A percentile compares a stretch with the other conserved stretches of the same genome.
These are phyloP conservation scores for Nycteola revayana DNA, from an alignment of 2,888 invertebrate genomes.

Conservation along the genomic window DNA sequence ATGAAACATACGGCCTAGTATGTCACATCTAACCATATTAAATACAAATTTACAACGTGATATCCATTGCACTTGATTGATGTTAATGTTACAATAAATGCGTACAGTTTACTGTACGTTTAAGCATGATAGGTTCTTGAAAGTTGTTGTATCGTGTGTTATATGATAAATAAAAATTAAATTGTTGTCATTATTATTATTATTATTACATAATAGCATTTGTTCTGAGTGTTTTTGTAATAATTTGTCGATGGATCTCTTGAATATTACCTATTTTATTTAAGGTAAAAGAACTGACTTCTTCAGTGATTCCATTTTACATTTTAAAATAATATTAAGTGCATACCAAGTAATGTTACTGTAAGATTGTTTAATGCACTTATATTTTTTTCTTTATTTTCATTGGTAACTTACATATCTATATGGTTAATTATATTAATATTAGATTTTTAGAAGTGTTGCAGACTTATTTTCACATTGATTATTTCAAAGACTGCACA, in stretches of 20 bases:
- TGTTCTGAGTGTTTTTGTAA: conserved; percentile 35
- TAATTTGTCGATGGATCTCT: conserved; percentile 18
- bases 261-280: conserved; percentile 9
- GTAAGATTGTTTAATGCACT: conserved; percentile 20
- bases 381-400: conserved; percentile 24
- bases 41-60: too few relatives aligned
- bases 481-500: conserved; percentile 66
- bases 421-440: conserved; percentile 66
- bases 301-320: conserved; percentile 10
- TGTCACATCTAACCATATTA: too few relatives aligned
- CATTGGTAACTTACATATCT: conserved; percentile 58
- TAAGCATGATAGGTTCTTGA: too few relatives aligned
- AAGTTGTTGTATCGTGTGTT: conserved; percentile 56
- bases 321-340: conserved; percentile 18
- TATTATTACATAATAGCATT: conserved; percentile 22
- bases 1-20: too few relatives aligned
- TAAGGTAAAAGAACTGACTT: conserved; percentile 25
- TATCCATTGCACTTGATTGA: too few relatives aligned
- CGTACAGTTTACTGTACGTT: too few relatives aligned
- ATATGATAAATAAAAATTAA: conserved; percentile 48
- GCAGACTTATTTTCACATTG: conserved; percentile 44
- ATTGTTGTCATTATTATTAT: conserved; percentile 45
- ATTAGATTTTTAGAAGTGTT: conserved; percentile 41
- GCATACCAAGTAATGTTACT: conserved; percentile 27
- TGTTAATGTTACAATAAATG: too few relatives aligned